These are phyloP conservation scores for Tetragnatha montana DNA, from an alignment of 2,888 invertebrate genomes.

Conservation along the genomic window DNA sequence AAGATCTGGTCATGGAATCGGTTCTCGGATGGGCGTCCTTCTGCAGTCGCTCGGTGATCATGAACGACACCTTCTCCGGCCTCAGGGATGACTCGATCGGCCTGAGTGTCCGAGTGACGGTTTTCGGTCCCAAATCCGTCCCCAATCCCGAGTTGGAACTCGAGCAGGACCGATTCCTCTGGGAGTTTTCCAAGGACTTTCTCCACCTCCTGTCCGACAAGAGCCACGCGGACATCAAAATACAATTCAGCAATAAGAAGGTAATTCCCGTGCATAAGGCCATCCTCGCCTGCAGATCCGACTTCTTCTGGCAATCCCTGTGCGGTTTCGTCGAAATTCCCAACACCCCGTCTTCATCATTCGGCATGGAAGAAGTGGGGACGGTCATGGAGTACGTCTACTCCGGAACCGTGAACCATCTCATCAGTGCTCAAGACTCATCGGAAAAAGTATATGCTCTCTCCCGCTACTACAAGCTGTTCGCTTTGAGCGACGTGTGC, in stretches of 20 bases:
- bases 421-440: neutral
- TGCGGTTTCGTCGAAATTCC: neutral
- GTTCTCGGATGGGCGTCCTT: slow-evolving; percentile 21
- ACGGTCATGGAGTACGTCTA: neutral
- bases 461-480: neutral
- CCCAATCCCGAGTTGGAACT: slow-evolving; percentile 23
- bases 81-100: slow-evolving; percentile 1
- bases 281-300: neutral
- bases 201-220: neutral
- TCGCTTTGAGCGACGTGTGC: neutral
- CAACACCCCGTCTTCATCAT: too few relatives aligned
- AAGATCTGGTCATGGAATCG: slow-evolving; percentile 6
- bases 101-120: neutral
- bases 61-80: neutral
- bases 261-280: neutral
- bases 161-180: neutral
- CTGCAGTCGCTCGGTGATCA: slow-evolving; percentile 5
- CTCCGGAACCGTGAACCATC: neutral
- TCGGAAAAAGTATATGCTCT: neutral
- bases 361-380: neutral
- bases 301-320: neutral
- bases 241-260: neutral
- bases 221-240: neutral
- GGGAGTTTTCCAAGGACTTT: neutral
- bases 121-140: slow-evolving; percentile 8